Evolutionary conservation across 2,797 vertebrate genomes (phyloP), one percentile per base, ranked within the genome.

Genomic region (Pyrocephalus nanus): DNA sequence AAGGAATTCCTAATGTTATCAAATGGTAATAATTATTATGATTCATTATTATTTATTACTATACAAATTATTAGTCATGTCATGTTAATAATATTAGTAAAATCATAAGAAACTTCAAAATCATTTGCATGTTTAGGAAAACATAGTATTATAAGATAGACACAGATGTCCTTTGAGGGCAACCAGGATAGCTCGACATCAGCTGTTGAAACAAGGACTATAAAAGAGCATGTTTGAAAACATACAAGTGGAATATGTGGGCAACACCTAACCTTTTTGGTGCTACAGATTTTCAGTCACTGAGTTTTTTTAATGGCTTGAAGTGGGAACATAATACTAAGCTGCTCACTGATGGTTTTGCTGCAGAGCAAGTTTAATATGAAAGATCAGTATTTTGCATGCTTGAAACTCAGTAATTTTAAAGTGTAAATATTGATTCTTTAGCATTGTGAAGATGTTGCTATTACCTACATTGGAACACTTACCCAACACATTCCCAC

Each of bases 231-330:
- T n/a, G 23, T 32, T 51, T 75, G 48, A 91, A 82, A 82, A 82
- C 5, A 43, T 32, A 5, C 8, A 25, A 60, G 17, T n/a, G 18
- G 50, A 72, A 69, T 30, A 53, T 0, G 0, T 23, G 9, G 29
- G 27, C 69, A 83, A 43, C 30, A 62, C 3, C 13, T 50, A 60
- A 32, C 3, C 7, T 32, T 61, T 51, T 55, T 61, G 9, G 14
- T 58, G 6, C 9, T 57, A 42, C 9, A 57, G 30, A 62, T 34
- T 10, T 67, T 18, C 10, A 69, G 32, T 23, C 38, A 65, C 15
- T 15, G 27, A 26, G 7, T 16, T 54, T 77, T 79, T 79, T 83
- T 55, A 62, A 79, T 17, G 8, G 7, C 12, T 78, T 83, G 74
- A 32, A 83, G 17, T 22, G 58, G 18, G 42, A 72, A 20, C 15